A percentile compares a stretch with the other conserved stretches of the same genome.
Evolutionary conservation across 2,888 invertebrate species (phyloP).

Genomic region (Tineola bisselliella): DNA sequence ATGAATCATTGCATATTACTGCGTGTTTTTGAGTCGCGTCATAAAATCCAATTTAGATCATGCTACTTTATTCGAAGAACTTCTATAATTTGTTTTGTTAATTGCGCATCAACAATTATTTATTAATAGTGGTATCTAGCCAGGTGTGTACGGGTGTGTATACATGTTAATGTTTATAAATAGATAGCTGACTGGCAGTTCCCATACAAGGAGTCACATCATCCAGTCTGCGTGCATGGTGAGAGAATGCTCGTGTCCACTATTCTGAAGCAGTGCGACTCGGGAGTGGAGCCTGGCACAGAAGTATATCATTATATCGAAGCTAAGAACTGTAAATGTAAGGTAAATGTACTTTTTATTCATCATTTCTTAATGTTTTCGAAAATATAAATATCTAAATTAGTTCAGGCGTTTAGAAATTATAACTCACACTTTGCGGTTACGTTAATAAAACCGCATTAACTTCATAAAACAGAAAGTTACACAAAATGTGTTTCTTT

Average conservation of each 20-base stretch:
- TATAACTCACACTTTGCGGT: too few relatives aligned
- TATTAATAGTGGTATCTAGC: too few relatives aligned
- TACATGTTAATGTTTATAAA: not conserved
- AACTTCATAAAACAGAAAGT: too few relatives aligned
- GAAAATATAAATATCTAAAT: not conserved
- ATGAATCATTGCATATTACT: constrained; percentile 1
- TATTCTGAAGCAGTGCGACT: constrained; percentile 78
- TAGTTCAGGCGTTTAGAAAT: too few relatives aligned
- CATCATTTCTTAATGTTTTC: too few relatives aligned
- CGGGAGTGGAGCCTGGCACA: constrained; percentile 74
- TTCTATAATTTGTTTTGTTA: too few relatives aligned
- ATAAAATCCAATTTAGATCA: not conserved
- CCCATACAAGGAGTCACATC: constrained; percentile 85
- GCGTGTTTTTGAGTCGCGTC: not conserved
- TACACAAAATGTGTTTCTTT: too few relatives aligned
- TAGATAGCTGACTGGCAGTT: constrained; percentile 89
- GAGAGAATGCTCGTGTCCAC: constrained; percentile 72
- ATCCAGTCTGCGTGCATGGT: constrained; percentile 87
- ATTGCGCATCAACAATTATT: too few relatives aligned
- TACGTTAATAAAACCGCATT: too few relatives aligned
- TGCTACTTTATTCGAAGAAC: too few relatives aligned
- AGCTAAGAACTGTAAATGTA: constrained; percentile 80
- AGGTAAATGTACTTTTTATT: too few relatives aligned
- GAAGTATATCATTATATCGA: constrained; percentile 81
- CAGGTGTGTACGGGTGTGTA: too few relatives aligned